Conservation (phyloP, 1,140 invertebrate genomes). For the Triops longicaudatus region DNA sequence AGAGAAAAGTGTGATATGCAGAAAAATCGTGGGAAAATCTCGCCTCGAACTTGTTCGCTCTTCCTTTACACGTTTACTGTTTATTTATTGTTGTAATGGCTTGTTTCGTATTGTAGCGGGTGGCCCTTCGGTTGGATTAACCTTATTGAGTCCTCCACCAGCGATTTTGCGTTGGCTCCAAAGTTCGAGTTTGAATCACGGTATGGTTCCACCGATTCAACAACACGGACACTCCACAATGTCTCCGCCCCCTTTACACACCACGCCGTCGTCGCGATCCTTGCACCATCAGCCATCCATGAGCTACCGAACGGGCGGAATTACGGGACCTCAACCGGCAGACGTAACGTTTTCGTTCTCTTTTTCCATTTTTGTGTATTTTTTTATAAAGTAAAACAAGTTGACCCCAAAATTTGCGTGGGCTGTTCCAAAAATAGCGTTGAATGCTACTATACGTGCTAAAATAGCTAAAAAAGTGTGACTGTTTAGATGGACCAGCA, state of each 20-base stretch:
- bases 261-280: conserved; percentile 30
- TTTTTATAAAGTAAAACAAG: not conserved
- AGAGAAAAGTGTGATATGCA: too few relatives aligned
- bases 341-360: conserved; percentile 24
- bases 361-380: not conserved
- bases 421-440: too few relatives aligned
- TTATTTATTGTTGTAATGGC: not conserved
- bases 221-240: not conserved
- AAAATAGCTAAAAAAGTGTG: not conserved
- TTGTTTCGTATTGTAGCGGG: conserved; percentile 44
- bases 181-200: conserved; percentile 36
- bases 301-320: conserved; percentile 46
- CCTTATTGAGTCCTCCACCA: conserved; percentile 38
- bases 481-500: conserved; percentile 60
- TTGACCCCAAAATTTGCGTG: too few relatives aligned
- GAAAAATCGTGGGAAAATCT: too few relatives aligned
- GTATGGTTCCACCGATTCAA: conserved; percentile 33
- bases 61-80: too few relatives aligned
- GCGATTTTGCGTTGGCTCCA: conserved; percentile 32
- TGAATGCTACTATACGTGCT: too few relatives aligned
- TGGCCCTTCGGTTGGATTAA: conserved; percentile 51
- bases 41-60: too few relatives aligned
- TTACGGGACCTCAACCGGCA: conserved; percentile 72
- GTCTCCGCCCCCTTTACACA: conserved; percentile 28
- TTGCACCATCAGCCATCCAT: conserved; percentile 40